Percentiles rank a stretch among this genome's conserved stretches.
Evolutionary conservation across 2,113 vertebrate genomes (phyloP).

Genomic region (Gavialis gangeticus): DNA sequence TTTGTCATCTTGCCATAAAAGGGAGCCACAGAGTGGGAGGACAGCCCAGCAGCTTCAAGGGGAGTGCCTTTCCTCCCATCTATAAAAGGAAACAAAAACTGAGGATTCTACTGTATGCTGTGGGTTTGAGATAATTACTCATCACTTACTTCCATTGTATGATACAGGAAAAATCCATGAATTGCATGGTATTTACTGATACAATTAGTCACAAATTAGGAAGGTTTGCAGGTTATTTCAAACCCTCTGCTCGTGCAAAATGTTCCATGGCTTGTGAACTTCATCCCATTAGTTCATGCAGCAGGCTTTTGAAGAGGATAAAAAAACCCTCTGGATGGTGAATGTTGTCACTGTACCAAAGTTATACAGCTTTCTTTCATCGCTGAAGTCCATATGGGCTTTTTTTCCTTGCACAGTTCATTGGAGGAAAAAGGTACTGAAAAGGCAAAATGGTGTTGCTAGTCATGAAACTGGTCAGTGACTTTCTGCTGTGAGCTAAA

Average conservation of each 20-base stretch:
- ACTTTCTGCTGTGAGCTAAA: conserved; percentile 55
- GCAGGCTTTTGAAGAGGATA: neutral
- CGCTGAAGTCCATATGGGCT: neutral
- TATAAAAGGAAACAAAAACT: neutral
- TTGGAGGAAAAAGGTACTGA: neutral
- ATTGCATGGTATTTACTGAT: neutral
- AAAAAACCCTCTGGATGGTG: neutral
- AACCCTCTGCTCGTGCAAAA: neutral
- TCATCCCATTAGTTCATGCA: neutral
- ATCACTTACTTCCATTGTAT: neutral
- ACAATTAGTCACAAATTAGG: neutral
- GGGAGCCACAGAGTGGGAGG: neutral
- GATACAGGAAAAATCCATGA: neutral
- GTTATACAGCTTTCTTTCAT: neutral
- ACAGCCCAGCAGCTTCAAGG: neutral
- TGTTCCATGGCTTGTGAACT: neutral
- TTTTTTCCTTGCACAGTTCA: neutral
- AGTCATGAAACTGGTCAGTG: conserved; percentile 44
- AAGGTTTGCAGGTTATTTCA: neutral
- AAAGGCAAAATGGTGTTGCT: neutral
- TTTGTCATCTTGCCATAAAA: neutral
- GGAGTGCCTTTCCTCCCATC: neutral
- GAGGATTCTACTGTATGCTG: neutral
- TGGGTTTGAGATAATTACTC: neutral
- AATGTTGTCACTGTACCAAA: neutral